phyloP scores from a whole-genome alignment of 2,113 vertebrate species.

The Brevimyrus niger region DNA sequence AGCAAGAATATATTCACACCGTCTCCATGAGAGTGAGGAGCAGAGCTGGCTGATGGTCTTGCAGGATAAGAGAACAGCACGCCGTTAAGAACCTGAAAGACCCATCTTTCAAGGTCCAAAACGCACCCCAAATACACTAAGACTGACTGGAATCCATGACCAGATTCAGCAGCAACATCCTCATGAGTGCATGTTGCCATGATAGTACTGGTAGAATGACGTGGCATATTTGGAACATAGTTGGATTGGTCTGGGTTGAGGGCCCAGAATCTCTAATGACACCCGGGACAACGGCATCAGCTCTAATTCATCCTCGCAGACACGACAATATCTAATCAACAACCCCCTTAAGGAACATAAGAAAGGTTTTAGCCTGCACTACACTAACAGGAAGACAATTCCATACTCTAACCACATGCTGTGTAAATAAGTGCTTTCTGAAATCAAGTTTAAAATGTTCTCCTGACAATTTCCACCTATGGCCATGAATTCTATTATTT shows the following conservation, averaged over 20 bases:
- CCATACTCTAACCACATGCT: no score
- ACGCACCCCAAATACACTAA: background rate
- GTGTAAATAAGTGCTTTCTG: no score
- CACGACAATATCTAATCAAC: background rate
- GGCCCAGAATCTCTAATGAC: background rate
- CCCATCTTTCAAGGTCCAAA: background rate
- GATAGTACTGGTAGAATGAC: background rate
- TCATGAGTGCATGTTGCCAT: background rate
- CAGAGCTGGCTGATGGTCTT: slow-evolving; percentile 21
- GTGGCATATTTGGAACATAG: background rate
- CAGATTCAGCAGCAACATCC: background rate
- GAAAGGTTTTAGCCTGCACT: no score
- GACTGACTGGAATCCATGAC: background rate
- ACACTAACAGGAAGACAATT: no score
- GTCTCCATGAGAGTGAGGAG: background rate
- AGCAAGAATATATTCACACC: slow-evolving; percentile 24
- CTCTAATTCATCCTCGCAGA: background rate
- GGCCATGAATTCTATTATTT: no score
- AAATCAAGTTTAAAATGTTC: no score
- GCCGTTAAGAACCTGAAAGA: background rate
- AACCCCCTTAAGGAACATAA: background rate
- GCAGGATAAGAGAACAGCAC: background rate
- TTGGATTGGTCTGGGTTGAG: background rate
- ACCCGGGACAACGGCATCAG: background rate
- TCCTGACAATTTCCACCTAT: no score